Percentiles rank a stretch among this genome's conserved stretches.
These are phyloP conservation scores for Romanogobio albipinnatus DNA, from an alignment of 2,113 vertebrate species.

Conservation along the genomic window DNA sequence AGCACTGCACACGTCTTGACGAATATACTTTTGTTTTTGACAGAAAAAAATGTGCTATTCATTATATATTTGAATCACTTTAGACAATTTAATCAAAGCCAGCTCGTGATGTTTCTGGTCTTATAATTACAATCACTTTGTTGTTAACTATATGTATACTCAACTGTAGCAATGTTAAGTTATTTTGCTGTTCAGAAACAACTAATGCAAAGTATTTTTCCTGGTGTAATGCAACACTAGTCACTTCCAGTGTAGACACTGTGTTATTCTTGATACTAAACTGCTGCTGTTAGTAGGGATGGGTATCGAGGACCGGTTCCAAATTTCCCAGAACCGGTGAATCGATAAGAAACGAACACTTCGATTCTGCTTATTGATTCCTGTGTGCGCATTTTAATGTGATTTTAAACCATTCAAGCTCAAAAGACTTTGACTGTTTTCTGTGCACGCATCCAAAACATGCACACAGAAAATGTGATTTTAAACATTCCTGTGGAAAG, in stretches of 20 bases:
- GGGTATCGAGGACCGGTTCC: too few species aligned
- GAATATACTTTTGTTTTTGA: too few species aligned
- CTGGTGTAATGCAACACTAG: background rate
- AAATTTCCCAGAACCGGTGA: too few species aligned
- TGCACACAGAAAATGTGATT: too few species aligned
- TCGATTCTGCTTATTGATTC: too few species aligned
- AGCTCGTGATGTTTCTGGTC: background rate
- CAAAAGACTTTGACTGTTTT: too few species aligned
- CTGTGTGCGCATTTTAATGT: too few species aligned
- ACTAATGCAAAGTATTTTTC: background rate
- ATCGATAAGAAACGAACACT: too few species aligned
- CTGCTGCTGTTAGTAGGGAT: background rate
- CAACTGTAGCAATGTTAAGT: background rate
- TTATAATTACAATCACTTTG: background rate
- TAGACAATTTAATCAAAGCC: background rate
- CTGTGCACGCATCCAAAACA: too few species aligned
- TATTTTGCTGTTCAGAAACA: background rate
- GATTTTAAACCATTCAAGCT: too few species aligned
- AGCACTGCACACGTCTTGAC: too few species aligned
- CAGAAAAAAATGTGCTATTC: background rate
- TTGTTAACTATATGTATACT: background rate
- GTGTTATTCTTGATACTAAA: background rate
- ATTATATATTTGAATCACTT: background rate
- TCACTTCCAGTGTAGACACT: background rate
- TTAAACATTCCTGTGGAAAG: too few species aligned